Evolutionary conservation across 2,113 vertebrate species (phyloP), one percentile per base, ranked within the genome.

Genomic region (Vimba vimba): DNA sequence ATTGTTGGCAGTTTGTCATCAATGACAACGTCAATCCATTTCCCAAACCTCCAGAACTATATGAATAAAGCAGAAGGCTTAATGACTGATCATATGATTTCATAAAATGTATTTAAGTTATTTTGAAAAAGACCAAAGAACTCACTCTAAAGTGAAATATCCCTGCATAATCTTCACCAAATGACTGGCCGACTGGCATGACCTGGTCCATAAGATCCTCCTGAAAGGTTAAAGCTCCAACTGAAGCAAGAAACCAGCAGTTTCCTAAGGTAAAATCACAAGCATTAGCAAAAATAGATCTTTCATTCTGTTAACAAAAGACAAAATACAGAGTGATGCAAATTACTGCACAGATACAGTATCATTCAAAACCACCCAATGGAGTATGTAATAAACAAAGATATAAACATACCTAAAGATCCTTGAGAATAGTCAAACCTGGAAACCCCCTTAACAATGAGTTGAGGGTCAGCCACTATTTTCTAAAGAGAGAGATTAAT

Each of bases 21-120:
- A 69, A 95, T 93, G 62, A 95, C 82, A 0, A 95, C 93, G 27
- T 95, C 95, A 50, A 94, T 83, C 95, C 95, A 95, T n/a, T 2
- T 91, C 19, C 95, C 94, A 88, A 95, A 95, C 83, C 93, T 93
- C 94, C 95, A 95, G 89, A 95, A 95, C 95, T 95, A 43, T n/a
- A 69, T 78, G 52, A 79, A 4, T 4, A 36, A 52, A 36, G 50
- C 45, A 30, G 25, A 71, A 33, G 60, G 71, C 21, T 77, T 25
- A 21, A 25, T 55, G 55, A 11, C 47, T 23, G 13, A 50, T 52
- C 12, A 25, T 6, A 9, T 36, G 0, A 36, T 64, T 36, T 71
- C 1, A 57, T 19, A 50, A 55, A 30, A 33, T 57, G 23, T 39
- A 43, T 43, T 21, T 2, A 10, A 21, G 3, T 7, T 3, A 55